A percentile compares a stretch with the other conserved stretches of the same genome.
Evolutionary conservation across 2,797 vertebrate species (phyloP).

Genomic region (Tamandua tetradactyla): DNA sequence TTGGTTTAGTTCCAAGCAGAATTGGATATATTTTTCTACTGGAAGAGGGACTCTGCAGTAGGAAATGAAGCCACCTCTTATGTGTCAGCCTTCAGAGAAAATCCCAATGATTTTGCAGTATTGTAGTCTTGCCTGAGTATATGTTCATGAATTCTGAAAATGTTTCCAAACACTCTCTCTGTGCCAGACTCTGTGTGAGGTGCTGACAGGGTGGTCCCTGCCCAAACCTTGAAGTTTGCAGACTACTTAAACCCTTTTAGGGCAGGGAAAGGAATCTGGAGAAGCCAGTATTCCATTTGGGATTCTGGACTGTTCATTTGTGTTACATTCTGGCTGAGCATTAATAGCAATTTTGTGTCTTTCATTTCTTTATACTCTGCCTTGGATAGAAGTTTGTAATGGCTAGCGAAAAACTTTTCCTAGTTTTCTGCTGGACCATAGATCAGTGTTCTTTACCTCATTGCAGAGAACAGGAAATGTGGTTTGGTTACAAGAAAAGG

Average conservation of each 20-base stretch:
- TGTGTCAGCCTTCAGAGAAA: background rate
- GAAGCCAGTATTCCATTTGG: background rate
- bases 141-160: conserved; percentile 28
- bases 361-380: background rate
- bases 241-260: background rate
- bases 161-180: background rate
- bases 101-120: background rate
- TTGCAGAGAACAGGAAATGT: conserved; percentile 32
- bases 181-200: background rate
- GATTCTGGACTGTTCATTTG: conserved; percentile 4
- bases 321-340: background rate
- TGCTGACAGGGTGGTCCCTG: background rate
- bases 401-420: conserved; percentile 1
- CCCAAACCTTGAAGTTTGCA: background rate
- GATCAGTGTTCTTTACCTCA: background rate
- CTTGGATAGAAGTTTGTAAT: background rate
- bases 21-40: conserved; percentile 1
- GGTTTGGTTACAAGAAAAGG: background rate
- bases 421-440: background rate
- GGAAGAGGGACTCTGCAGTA: background rate
- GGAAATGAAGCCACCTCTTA: conserved; percentile 6
- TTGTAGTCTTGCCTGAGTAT: background rate
- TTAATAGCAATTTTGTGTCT: background rate
- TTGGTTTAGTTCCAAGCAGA: background rate
- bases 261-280: background rate